These are phyloP conservation scores for Neotragus pygmaeus DNA, from an alignment of 2,113 vertebrate species.

Conservation along the genomic window DNA sequence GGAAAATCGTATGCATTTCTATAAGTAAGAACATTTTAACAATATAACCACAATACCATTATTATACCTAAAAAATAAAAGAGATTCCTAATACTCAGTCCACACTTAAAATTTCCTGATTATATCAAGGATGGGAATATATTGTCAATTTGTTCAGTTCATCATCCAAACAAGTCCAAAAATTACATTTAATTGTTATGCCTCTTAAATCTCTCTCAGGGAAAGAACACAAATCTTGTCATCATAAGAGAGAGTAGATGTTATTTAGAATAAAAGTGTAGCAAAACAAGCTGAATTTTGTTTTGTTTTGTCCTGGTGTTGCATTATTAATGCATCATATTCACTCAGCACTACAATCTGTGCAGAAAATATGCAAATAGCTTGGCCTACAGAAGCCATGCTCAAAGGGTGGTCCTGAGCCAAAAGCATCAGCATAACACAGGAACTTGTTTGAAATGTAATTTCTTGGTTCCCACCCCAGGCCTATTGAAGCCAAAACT, in stretches of 20 bases:
- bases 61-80: neutral
- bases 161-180: neutral
- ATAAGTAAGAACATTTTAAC: no score
- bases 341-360: constrained; percentile 36
- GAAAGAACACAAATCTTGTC: constrained; percentile 24
- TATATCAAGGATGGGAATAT: neutral
- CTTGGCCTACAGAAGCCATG: neutral
- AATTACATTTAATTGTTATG: neutral
- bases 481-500: neutral
- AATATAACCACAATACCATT: no score
- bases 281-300: constrained; percentile 54
- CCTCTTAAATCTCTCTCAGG: neutral
- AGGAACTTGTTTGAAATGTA: neutral
- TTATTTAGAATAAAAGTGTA: constrained; percentile 67
- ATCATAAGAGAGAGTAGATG: constrained; percentile 70
- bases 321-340: constrained; percentile 36
- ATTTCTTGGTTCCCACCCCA: neutral
- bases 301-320: constrained; percentile 30
- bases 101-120: neutral
- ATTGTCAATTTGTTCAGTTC: neutral
- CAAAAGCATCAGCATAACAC: neutral
- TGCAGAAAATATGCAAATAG: neutral
- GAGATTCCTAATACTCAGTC: neutral
- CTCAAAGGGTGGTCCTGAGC: neutral
- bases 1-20: no score